A percentile compares a stretch with the other conserved stretches of the same genome.
These are phyloP conservation scores for Lacanobia wlatinum DNA, from an alignment of 2,888 invertebrate genomes.

Conservation along the genomic window DNA sequence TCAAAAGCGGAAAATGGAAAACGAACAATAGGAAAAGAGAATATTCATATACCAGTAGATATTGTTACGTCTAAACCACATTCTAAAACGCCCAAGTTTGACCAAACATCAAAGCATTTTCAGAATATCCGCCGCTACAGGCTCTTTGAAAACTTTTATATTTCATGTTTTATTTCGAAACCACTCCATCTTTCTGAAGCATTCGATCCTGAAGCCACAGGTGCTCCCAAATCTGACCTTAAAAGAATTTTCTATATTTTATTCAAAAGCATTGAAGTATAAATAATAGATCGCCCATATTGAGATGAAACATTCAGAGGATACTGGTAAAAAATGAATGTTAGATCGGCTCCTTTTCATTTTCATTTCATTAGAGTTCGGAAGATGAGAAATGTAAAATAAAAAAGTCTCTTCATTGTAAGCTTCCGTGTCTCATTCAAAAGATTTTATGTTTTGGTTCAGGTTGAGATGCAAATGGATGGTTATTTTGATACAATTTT, in stretches of 20 bases:
- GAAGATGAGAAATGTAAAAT: constrained; percentile 84
- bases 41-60: constrained; percentile 10
- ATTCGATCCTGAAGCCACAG: constrained; percentile 63
- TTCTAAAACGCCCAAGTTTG: constrained; percentile 36
- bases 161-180: constrained; percentile 61
- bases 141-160: constrained; percentile 57
- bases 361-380: constrained; percentile 87
- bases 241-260: constrained; percentile 68
- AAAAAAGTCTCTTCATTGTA: constrained; percentile 79
- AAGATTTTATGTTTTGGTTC: constrained; percentile 47
- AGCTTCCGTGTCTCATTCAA: constrained; percentile 68
- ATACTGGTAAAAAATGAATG: constrained; percentile 69
- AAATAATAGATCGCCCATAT: constrained; percentile 78
- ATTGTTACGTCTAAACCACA: constrained; percentile 33
- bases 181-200: constrained; percentile 52
- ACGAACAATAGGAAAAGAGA: not conserved
- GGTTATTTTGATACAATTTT: constrained; percentile 4
- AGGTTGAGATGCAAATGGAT: constrained; percentile 22
- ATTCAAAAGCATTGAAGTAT: constrained; percentile 74
- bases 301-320: constrained; percentile 74
- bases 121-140: constrained; percentile 48
- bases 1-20: not conserved
- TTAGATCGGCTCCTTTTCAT: constrained; percentile 86
- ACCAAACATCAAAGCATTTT: constrained; percentile 61
- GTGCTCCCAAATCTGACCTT: constrained; percentile 65